phyloP scores from a whole-genome alignment of 1,140 invertebrate genomes.

The Apis florea region DNA sequence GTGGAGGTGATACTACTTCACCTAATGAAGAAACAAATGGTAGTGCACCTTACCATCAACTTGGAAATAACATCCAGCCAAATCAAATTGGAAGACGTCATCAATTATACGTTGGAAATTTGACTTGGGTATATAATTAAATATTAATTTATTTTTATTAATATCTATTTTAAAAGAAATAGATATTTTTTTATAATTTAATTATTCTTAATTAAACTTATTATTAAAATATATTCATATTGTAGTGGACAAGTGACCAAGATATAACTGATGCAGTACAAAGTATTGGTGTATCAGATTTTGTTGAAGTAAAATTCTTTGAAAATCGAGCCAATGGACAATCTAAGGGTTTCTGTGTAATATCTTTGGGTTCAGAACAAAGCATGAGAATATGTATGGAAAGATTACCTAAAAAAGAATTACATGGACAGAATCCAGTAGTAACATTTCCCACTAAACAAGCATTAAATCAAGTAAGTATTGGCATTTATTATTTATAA shows the following conservation, averaged over 20 bases:
- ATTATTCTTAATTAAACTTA: no score
- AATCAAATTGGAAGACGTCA: constrained; percentile 89
- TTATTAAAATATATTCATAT: constrained; percentile 67
- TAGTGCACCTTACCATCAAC: constrained; percentile 84
- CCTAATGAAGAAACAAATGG: constrained; percentile 86
- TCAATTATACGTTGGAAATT: constrained; percentile 96
- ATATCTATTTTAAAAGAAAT: constrained; percentile 8
- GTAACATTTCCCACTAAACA: constrained; percentile 98
- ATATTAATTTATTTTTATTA: constrained; percentile 24
- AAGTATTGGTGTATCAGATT: constrained; percentile 94
- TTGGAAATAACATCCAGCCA: constrained; percentile 85
- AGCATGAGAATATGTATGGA: constrained; percentile 96
- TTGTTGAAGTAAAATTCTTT: constrained; percentile 99
- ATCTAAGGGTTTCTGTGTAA: constrained; percentile 98
- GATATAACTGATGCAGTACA: constrained; percentile 94
- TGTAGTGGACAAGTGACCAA: constrained; percentile 98
- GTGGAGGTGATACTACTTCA: constrained; percentile 74
- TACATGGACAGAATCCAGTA: constrained; percentile 96
- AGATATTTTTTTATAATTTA: not conserved
- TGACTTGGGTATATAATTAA: constrained; percentile 87
- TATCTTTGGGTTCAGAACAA: constrained; percentile 94
- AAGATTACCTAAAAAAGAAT: constrained; percentile 94
- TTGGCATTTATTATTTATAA: not conserved
- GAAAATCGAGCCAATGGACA: constrained; percentile 99
- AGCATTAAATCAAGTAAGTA: constrained; percentile 83